Evolutionary conservation across 2,113 vertebrate species (phyloP).

Genomic region (Perccottus glenii): DNA sequence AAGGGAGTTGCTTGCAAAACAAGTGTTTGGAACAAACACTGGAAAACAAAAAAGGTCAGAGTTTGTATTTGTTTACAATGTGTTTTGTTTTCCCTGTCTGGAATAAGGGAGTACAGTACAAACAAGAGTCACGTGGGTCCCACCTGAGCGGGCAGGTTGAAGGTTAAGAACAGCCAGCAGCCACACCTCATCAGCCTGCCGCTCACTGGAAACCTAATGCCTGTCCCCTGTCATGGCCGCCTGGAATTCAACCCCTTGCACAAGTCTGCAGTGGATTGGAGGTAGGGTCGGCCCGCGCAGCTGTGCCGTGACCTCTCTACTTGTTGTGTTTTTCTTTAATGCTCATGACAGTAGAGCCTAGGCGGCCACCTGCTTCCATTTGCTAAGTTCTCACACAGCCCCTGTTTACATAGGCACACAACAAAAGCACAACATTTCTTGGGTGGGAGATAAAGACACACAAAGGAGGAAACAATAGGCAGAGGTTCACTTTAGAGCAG

Average conservation of each 20-base stretch:
- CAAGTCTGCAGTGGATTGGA: slow-evolving; percentile 59
- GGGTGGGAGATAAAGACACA: slow-evolving; percentile 69
- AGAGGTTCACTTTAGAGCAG: slow-evolving; percentile 53
- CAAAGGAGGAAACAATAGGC: slow-evolving; percentile 59
- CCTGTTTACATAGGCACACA: slow-evolving; percentile 79
- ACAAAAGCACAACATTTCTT: slow-evolving; percentile 80
- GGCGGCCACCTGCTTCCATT: slow-evolving; percentile 75
- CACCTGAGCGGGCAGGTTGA: slow-evolving; percentile 68
- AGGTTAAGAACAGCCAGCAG: slow-evolving; percentile 63
- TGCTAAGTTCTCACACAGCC: slow-evolving; percentile 72
- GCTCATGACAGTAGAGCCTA: slow-evolving; percentile 74
- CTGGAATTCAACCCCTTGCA: slow-evolving; percentile 62
- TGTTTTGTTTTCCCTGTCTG: slow-evolving; percentile 66
- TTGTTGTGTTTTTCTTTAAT: slow-evolving; percentile 69
- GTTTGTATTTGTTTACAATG: slow-evolving; percentile 79
- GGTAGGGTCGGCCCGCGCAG: slow-evolving; percentile 61
- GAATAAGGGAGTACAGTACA: slow-evolving; percentile 74
- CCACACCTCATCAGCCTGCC: slow-evolving; percentile 57
- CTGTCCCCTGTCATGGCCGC: slow-evolving; percentile 62
- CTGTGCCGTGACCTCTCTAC: slow-evolving; percentile 64
- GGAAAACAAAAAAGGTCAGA: slow-evolving; percentile 74
- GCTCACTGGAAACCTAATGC: slow-evolving; percentile 39
- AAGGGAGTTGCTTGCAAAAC: slow-evolving; percentile 72
- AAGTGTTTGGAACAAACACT: slow-evolving; percentile 82
- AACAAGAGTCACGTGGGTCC: slow-evolving; percentile 69